Base-by-base conservation (phyloP, 2,113 vertebrate genomes). In the Rhagologus leucostigma region DNA sequence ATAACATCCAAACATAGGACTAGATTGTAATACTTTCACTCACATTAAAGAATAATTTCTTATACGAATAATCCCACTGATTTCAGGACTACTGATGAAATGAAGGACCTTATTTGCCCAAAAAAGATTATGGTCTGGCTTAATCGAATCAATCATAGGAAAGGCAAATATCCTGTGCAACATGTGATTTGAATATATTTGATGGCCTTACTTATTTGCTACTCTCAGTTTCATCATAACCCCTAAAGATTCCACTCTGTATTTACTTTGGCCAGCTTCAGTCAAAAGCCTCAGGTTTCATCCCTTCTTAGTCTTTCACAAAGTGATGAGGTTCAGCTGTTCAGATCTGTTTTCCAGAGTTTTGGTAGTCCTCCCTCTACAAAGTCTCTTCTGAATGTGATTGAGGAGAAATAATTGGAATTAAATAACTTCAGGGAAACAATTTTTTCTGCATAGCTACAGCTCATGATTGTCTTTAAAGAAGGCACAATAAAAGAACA, bases 261-360 rank as follows among this genome's bases (percentile, higher is more conserved):
- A 59, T 93, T 96, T 95, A 81, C 73, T 87, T 91, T 96, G 93
- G 93, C 77, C 68, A 81, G 23, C 30, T 78, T 78, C 42, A 91
- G 33, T 47, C 64, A 67, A 62, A 89, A 87, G 55, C 55, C 73
- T 67, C 63, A 93, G 44, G 39, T 64, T 86, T 95, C 80, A 71
- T 78, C 92, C 73, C 47, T 89, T 84, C 47, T 47, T 91, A 91
- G 75, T 89, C 55, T 82, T 75, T 91, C 74, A 75, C 23, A 27
- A n/a, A 90, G 33, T 71, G 86, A 95, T 82, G 89, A 91, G 29
- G 41, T 84, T 55, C 91, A 95, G 91, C 89, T 95, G 95, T 78
- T 91, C 41, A 78, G 73, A 75, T 92, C 39, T 84, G 41, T 65
- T 91, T 95, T 91, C 47, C 81, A 93, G 81, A 70, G 74, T 67